A percentile compares a stretch with the other conserved stretches of the same genome.
phyloP scores from a whole-genome alignment of 1,140 invertebrate genomes.

The Drosophila leontia region DNA sequence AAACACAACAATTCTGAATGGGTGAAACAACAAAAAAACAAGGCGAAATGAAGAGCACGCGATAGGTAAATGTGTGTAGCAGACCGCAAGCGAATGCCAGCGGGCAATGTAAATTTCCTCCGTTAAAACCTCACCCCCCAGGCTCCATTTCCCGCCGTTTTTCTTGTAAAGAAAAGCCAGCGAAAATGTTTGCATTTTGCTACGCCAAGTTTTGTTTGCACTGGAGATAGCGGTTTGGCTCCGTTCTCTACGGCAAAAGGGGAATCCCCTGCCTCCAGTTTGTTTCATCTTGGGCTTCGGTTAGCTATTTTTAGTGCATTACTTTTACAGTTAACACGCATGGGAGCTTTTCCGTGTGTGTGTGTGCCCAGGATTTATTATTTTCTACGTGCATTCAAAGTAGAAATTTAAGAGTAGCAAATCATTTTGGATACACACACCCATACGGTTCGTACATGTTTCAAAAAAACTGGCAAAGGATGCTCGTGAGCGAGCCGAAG shows the following conservation, averaged over 20 bases:
- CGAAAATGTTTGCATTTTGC: conserved; percentile 75
- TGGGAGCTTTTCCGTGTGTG: conserved; percentile 1
- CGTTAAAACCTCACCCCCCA: background rate
- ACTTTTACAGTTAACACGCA: conserved; percentile 34
- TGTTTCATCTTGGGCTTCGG: conserved; percentile 14
- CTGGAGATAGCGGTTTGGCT: conserved; percentile 60
- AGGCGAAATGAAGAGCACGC: conserved; percentile 11
- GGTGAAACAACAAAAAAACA: background rate
- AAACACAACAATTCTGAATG: conserved; percentile 30
- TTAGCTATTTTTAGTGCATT: conserved; percentile 54
- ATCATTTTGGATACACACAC: conserved; percentile 43
- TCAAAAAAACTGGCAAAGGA: conserved; percentile 18
- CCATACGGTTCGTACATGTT: conserved; percentile 12
- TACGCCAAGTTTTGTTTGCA: conserved; percentile 72
- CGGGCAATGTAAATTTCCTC: conserved; percentile 49
- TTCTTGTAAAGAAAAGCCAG: conserved; percentile 27
- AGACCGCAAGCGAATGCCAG: conserved; percentile 47
- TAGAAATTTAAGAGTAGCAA: conserved; percentile 51
- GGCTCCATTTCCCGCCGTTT: conserved; percentile 35
- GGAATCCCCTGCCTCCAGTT: background rate
- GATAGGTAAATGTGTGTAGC: conserved; percentile 43
- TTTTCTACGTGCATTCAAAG: conserved; percentile 62
- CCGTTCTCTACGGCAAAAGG: conserved; percentile 5
- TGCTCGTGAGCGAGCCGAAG: conserved; percentile 2
- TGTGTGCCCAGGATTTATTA: conserved; percentile 50